Evolutionary conservation across 2,888 invertebrate species (phyloP).

Genomic region (Amphiduros pacificus): DNA sequence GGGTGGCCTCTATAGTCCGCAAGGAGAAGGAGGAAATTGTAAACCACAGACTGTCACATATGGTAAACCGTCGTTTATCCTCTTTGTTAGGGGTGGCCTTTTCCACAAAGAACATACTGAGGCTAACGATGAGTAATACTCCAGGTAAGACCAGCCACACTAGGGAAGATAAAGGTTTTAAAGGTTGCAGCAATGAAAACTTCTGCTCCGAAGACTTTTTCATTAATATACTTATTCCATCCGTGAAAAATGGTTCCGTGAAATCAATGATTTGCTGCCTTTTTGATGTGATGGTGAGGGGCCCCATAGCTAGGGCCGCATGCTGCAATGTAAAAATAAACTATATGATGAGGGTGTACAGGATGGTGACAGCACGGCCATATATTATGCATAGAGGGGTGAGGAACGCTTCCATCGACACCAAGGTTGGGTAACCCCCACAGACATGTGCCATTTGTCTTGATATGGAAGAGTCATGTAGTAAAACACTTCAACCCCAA

Average conservation of each 20-base stretch:
- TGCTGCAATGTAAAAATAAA: constrained; percentile 41
- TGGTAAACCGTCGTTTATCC: constrained; percentile 29
- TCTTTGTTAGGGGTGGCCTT: constrained; percentile 61
- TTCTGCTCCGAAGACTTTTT: constrained; percentile 40
- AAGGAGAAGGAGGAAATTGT: constrained; percentile 58
- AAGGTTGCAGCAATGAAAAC: constrained; percentile 45
- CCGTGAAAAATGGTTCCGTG: constrained; percentile 56
- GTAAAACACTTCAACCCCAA: too few relatives aligned
- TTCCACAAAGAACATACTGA: constrained; percentile 50
- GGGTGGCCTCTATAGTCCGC: constrained; percentile 66
- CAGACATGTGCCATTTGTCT: too few relatives aligned
- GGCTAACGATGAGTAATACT: constrained; percentile 48
- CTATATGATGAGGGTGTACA: too few relatives aligned
- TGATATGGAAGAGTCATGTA: too few relatives aligned
- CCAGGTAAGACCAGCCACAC: constrained; percentile 54
- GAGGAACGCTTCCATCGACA: too few relatives aligned
- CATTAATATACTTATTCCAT: constrained; percentile 53
- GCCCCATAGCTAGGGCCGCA: constrained; percentile 54
- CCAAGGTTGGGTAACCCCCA: too few relatives aligned
- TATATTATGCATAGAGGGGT: too few relatives aligned
- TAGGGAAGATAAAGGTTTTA: constrained; percentile 45
- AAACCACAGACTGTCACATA: constrained; percentile 54
- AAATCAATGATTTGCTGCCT: constrained; percentile 55
- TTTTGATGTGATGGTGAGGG: constrained; percentile 53
- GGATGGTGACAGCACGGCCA: too few relatives aligned